A percentile compares a stretch with the other conserved stretches of the same genome.
phyloP scores from a whole-genome alignment of 2,888 invertebrate species.

The Erpobdella octoculata region DNA sequence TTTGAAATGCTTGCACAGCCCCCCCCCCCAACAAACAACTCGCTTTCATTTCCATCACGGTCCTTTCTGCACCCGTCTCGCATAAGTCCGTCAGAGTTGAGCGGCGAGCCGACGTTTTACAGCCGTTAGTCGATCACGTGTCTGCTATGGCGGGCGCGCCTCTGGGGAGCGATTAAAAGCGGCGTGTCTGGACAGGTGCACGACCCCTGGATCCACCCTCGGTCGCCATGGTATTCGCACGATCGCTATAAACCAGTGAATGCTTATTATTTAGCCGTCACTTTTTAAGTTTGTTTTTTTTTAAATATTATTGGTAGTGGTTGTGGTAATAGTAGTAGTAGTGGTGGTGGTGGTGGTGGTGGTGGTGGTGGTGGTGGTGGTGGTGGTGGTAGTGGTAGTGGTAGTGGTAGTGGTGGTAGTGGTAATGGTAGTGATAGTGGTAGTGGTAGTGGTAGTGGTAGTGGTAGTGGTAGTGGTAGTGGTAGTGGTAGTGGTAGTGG shows the following conservation, averaged over 20 bases:
- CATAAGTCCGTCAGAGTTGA: too few species aligned
- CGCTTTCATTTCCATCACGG: too few species aligned
- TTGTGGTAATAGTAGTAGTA: background rate
- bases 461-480: background rate
- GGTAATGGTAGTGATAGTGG: background rate
- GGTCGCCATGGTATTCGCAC: too few species aligned
- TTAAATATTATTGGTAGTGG: background rate
- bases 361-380: background rate
- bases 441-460: background rate
- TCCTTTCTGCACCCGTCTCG: too few species aligned
- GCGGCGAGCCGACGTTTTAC: too few species aligned
- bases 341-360: background rate
- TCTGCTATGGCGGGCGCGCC: too few species aligned
- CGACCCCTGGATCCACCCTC: too few species aligned
- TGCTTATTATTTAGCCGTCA: background rate
- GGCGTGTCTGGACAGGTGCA: background rate
- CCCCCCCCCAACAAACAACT: background rate
- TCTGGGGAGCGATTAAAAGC: constrained; percentile 2
- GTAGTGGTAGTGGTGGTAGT: background rate
- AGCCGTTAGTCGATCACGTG: too few species aligned
- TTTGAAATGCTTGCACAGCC: too few species aligned
- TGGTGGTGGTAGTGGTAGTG: background rate
- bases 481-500: background rate
- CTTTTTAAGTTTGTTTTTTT: background rate
- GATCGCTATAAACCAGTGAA: too few species aligned